Evolutionary conservation across 1,140 invertebrate species (phyloP), one percentile per base, ranked within the genome.

Genomic region (Notospermus geniculatus): DNA sequence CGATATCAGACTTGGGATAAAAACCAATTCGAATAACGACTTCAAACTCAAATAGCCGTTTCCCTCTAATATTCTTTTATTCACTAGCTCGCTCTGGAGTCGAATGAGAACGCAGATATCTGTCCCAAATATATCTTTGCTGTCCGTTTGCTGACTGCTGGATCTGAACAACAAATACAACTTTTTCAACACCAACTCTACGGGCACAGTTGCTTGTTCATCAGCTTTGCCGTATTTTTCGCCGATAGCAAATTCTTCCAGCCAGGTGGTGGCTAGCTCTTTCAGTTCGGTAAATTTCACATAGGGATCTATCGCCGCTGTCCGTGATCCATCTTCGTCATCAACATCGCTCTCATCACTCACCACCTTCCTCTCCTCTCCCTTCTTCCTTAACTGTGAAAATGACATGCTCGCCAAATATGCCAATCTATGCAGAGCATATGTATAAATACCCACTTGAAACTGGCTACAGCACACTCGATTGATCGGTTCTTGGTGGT

Each of bases 131-230:
- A 50, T 50, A 50, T 50, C n/a, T 50, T 50, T 50, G 25, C 46
- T 50, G n/a, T 50, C 46, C 46, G 46, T n/a, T 50, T 50, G 46
- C n/a, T 50, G 46, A n/a, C 46, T 50, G n/a, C 46, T 50, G n/a
- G 46, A 50, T n/a, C 46, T 50, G 46, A 50, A 50, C 46, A 50
- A 50, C 46, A 50, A 50, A 27, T 50, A 50, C 46, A 50, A 50
- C 46, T 50, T 5, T 50, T n/a, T 5, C n/a, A 50, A 50, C 46
- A 50, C 46, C 46, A 50, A 50, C 5, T 50, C 46, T n/a, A 50
- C 46, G 4, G 46, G 46, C 46, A 50, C 46, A 9, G 46, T 50
- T 50, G 46, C 46, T 50, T 50, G 46, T 50, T 27, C 46, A 27
- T 50, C 46, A 50, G 46, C 5, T 50, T 50, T 50, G 46, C n/a